phyloP scores from a whole-genome alignment of 2,888 invertebrate species.

The Atrina japonica region DNA sequence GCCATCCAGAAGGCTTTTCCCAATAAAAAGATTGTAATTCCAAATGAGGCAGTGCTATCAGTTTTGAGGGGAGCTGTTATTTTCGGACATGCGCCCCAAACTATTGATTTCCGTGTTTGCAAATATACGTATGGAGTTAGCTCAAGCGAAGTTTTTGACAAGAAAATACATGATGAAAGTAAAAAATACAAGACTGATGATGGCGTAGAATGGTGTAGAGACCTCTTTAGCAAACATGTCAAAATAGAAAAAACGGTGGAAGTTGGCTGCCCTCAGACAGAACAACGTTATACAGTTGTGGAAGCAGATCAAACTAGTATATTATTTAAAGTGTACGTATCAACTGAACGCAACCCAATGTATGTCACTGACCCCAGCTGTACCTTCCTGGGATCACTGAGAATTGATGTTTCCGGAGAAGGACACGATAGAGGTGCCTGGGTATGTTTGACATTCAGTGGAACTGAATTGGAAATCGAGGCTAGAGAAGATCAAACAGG shows the following conservation, averaged over 20 bases:
- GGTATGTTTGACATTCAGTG: conserved; percentile 22
- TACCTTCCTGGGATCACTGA: conserved; percentile 4
- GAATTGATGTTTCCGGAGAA: conserved; percentile 18
- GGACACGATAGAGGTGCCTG: not conserved
- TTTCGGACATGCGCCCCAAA: conserved; percentile 46
- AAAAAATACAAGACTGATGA: conserved; percentile 6
- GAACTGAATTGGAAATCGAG: conserved; percentile 16
- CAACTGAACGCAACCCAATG: conserved; percentile 1
- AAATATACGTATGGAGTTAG: conserved; percentile 56
- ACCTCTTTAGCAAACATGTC: conserved; percentile 32
- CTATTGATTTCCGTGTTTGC: conserved; percentile 46
- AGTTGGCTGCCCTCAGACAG: conserved; percentile 11
- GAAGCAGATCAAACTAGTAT: not conserved
- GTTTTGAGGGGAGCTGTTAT: conserved; percentile 56
- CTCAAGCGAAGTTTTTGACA: conserved; percentile 44
- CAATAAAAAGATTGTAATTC: conserved; percentile 42
- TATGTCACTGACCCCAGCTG: conserved; percentile 25
- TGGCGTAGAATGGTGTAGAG: not conserved
- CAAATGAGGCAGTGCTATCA: conserved; percentile 50
- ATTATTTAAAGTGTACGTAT: not conserved
- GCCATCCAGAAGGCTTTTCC: conserved; percentile 42
- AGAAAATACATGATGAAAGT: conserved; percentile 33
- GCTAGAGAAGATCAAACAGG: conserved; percentile 4
- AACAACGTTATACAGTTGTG: not conserved
- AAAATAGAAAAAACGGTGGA: conserved; percentile 17